phyloP scores from a whole-genome alignment of 2,113 vertebrate genomes.

The Gobius niger region DNA sequence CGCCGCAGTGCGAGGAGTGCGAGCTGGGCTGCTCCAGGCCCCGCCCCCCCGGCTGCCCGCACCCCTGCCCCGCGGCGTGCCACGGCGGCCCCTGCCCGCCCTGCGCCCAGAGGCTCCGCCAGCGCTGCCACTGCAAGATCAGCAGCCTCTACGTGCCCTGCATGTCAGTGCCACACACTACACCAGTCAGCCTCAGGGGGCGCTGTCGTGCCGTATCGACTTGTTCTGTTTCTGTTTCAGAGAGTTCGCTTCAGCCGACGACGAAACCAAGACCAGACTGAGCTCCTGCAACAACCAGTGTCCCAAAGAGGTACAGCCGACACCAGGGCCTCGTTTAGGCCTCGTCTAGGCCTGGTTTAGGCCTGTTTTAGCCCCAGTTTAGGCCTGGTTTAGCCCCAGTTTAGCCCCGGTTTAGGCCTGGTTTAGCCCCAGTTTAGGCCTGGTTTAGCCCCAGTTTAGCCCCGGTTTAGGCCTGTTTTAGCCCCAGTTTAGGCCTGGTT shows the following conservation, averaged over 20 bases:
- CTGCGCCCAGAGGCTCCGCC: constrained; percentile 61
- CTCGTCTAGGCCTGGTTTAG: not conserved
- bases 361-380: no score
- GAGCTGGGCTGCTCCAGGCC: constrained; percentile 57
- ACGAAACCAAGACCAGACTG: constrained; percentile 77
- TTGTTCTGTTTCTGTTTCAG: constrained; percentile 57
- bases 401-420: no score
- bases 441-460: no score
- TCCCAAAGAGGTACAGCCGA: constrained; percentile 86
- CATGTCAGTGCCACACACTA: constrained; percentile 47
- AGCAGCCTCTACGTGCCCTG: constrained; percentile 65
- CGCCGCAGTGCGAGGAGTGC: constrained; percentile 58
- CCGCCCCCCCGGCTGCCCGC: constrained; percentile 58
- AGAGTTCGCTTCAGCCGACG: constrained; percentile 80
- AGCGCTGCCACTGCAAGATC: constrained; percentile 71
- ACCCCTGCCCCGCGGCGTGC: constrained; percentile 58
- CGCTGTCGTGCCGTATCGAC: not conserved
- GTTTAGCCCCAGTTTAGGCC: no score
- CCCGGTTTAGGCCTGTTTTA: no score
- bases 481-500: no score
- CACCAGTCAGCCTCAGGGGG: not conserved
- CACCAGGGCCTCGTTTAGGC: not conserved
- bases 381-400: no score
- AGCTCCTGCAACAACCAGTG: constrained; percentile 94
- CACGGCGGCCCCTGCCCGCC: constrained; percentile 59